A percentile compares a stretch with the other conserved stretches of the same genome.
Evolutionary conservation across 64 coral and sea anemone species (phyloP).

Genomic region (Montipora efflorescens): DNA sequence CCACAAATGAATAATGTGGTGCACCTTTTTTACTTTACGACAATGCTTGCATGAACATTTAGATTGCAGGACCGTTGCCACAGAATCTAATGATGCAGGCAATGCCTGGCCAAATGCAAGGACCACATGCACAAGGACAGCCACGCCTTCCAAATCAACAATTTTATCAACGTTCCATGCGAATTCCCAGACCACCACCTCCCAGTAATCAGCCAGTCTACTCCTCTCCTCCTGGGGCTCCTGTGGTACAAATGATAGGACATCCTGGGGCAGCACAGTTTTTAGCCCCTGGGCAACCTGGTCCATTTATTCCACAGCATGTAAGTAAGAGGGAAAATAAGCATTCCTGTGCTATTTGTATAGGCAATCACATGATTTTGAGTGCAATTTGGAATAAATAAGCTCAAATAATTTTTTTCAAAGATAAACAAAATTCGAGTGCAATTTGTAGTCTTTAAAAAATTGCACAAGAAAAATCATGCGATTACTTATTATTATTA

Average conservation of each 20-base stretch:
- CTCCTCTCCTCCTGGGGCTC: conserved; percentile 62
- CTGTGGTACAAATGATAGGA: conserved; percentile 30
- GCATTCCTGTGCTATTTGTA: too few relatives aligned
- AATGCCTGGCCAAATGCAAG: conserved; percentile 48
- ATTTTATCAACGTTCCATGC: conserved; percentile 56
- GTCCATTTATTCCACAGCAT: not conserved
- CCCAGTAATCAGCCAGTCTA: conserved; percentile 70
- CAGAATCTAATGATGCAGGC: not conserved
- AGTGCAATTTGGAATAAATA: too few relatives aligned
- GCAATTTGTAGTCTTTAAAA: too few relatives aligned
- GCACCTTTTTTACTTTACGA: too few relatives aligned
- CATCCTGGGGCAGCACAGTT: conserved; percentile 14
- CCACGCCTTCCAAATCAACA: not conserved
- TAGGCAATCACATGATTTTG: too few relatives aligned
- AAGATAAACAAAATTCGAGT: too few relatives aligned
- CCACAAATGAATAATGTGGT: too few relatives aligned
- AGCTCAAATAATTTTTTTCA: too few relatives aligned
- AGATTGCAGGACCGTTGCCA: not conserved
- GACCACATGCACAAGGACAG: conserved; percentile 3
- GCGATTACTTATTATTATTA: too few relatives aligned
- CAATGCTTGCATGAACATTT: not conserved
- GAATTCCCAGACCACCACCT: conserved; percentile 38
- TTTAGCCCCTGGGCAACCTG: conserved; percentile 38
- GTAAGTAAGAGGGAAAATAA: not conserved
- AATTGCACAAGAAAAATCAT: too few relatives aligned